Base-by-base conservation (phyloP, 2,797 vertebrate species). In the Gymnothorax reevesii region DNA sequence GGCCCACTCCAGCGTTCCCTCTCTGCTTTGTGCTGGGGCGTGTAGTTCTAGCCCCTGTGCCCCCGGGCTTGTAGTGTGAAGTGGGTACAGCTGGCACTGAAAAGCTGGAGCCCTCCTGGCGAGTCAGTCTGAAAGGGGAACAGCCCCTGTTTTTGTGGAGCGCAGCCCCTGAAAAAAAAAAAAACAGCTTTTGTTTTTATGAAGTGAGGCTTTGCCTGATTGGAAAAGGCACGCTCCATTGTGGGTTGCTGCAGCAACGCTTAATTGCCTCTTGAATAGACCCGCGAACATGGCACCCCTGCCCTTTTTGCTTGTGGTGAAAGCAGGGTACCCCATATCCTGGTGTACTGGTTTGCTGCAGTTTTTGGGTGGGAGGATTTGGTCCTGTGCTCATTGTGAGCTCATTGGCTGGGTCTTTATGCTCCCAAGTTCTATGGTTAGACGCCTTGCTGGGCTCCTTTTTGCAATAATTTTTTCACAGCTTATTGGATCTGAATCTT, bases 181-280 rank as follows among this genome's bases (percentile, higher is more conserved):
- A 84, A 87, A 90, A 86, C 87, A 60, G 66, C 90, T 86, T 91
- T 77, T 90, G 89, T 92, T 88, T 87, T 79, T 92, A 91, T 95
- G 91, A 94, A 95, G 91, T 89, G 91, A 94, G 91, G 91, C 92
- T 13, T 93, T 90, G 87, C 90, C 86, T 93, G 91, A 96, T 94
- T 89, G 88, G 89, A 92, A 89, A 92, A 93, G 92, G 86, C 91
- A 90, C 57, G 33, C 86, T 90, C 87, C 88, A 90, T 92, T 94
- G 92, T 95, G 89, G 86, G 90, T 95, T 89, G 89, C 94, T 93
- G 92, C 91, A 92, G 94, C 90, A 94, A 95, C 91, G n/a, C 90
- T 92, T 95, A 93, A 95, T 95, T 94, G 90, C 89, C 92, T 91
- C 91, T 93, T 8, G 71, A 93, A 91, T 91, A 88, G 90, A 88